Percentiles rank a stretch among this genome's conserved stretches.
phyloP scores from a whole-genome alignment of 2,113 vertebrate genomes.

The Zingel zingel region DNA sequence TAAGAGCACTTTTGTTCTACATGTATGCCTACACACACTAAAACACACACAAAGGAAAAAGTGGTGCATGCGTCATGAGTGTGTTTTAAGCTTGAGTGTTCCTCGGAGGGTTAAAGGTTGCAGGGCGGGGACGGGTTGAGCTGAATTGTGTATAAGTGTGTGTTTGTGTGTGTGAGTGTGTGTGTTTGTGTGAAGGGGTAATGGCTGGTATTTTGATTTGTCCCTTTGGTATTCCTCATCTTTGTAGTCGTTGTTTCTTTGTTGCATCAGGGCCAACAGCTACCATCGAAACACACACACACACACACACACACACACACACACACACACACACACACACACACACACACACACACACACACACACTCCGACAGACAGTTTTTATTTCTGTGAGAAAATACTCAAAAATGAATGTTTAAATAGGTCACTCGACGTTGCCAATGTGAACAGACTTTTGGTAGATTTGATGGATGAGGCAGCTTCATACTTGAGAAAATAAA shows the following conservation, averaged over 20 bases:
- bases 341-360: conserved; percentile 11
- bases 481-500: conserved; percentile 34
- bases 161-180: conserved; percentile 33
- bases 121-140: conserved; percentile 47
- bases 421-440: conserved; percentile 35
- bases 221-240: conserved; percentile 48
- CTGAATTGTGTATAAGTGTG: conserved; percentile 22
- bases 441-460: conserved; percentile 65
- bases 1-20: conserved; percentile 73
- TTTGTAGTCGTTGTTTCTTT: conserved; percentile 56
- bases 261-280: conserved; percentile 32
- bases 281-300: background rate
- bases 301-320: conserved; percentile 12
- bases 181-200: conserved; percentile 16
- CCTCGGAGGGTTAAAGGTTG: conserved; percentile 75
- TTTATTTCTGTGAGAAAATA: conserved; percentile 55
- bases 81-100: conserved; percentile 60
- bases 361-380: background rate
- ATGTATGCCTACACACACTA: conserved; percentile 32
- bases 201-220: conserved; percentile 52
- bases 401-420: conserved; percentile 24
- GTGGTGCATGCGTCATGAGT: conserved; percentile 66
- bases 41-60: conserved; percentile 69
- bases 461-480: conserved; percentile 45
- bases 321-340: conserved; percentile 3